These are phyloP conservation scores for Zaprionus lachaisei DNA, from an alignment of 1,140 invertebrate species.

Conservation along the genomic window DNA sequence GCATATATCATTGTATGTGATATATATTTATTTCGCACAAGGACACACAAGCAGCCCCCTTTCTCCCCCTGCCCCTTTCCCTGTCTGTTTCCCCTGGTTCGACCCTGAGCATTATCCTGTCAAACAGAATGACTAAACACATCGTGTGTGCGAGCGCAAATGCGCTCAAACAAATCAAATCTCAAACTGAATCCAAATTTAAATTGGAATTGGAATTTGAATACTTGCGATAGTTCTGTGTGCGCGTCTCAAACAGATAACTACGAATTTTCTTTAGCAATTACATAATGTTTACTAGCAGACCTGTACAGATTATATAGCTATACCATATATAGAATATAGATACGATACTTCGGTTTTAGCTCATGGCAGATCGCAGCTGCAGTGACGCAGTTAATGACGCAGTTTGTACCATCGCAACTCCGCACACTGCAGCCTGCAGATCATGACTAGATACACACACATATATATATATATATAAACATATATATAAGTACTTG, in stretches of 20 bases:
- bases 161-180: no score
- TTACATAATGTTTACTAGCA: conserved; percentile 38
- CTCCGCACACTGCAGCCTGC: not conserved
- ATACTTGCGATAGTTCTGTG: not conserved
- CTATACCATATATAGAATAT: not conserved
- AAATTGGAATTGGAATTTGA: conserved; percentile 22
- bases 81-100: not conserved
- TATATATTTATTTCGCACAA: conserved; percentile 18
- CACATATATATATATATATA: not conserved
- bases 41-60: not conserved
- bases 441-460: not conserved
- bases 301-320: conserved; percentile 18
- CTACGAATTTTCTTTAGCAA: conserved; percentile 59
- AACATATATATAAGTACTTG: not conserved
- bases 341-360: conserved; percentile 3
- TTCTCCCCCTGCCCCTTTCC: not conserved
- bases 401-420: not conserved
- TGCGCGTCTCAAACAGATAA: conserved; percentile 16
- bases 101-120: conserved; percentile 17
- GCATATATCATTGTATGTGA: conserved; percentile 5
- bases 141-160: not conserved
- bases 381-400: not conserved
- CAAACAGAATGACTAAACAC: conserved; percentile 47
- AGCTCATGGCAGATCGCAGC: not conserved
- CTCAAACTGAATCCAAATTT: conserved; percentile 14